phyloP scores from a whole-genome alignment of 1,140 invertebrate species.

The Bombus pyrosoma region DNA sequence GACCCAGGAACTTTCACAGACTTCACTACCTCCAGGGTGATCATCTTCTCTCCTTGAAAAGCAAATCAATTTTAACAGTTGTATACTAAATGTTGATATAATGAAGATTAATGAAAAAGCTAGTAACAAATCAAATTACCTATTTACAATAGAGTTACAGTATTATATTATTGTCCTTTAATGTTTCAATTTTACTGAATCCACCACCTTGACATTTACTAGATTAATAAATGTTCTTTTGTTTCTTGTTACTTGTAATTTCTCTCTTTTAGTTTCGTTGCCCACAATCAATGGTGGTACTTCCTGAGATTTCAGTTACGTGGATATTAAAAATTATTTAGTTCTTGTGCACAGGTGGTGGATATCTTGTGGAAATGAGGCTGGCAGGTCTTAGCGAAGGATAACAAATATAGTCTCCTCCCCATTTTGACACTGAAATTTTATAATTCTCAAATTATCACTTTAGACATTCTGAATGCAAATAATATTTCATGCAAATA shows the following conservation, averaged over 20 bases:
- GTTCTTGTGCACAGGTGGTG: conserved; percentile 72
- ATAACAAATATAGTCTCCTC: conserved; percentile 80
- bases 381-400: conserved; percentile 81
- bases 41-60: conserved; percentile 77
- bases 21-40: conserved; percentile 77
- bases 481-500: conserved; percentile 27
- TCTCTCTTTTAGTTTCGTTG: conserved; percentile 52
- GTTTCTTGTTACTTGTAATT: conserved; percentile 52
- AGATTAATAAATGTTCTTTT: conserved; percentile 46
- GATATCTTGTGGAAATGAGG: conserved; percentile 77
- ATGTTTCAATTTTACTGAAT: conserved; percentile 64
- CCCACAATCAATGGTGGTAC: conserved; percentile 53
- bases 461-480: neutral
- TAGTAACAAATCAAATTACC: conserved; percentile 42
- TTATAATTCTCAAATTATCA: conserved; percentile 30
- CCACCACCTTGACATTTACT: conserved; percentile 61
- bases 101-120: neutral
- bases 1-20: conserved; percentile 76
- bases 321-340: conserved; percentile 66
- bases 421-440: conserved; percentile 82
- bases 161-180: conserved; percentile 71
- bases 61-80: conserved; percentile 8
- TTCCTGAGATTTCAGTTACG: conserved; percentile 67
- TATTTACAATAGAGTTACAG: conserved; percentile 60
- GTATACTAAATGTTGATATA: neutral